Evolutionary conservation across 1,140 invertebrate species (phyloP), one percentile per base, ranked within the genome.

Genomic region (Cardiocondyla obscurior): DNA sequence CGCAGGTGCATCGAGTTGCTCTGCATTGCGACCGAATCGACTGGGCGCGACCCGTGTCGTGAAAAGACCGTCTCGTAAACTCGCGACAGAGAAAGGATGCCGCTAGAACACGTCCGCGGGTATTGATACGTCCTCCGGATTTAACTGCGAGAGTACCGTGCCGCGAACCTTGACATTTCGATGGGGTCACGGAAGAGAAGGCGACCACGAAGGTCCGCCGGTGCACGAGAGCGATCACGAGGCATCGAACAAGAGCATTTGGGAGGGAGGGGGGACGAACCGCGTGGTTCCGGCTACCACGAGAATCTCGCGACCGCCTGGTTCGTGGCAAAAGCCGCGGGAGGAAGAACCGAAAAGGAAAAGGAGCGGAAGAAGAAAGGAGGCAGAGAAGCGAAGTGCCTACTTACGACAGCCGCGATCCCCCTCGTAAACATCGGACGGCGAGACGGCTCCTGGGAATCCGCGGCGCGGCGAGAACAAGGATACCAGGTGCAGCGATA

Each of bases 401-500:
- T 88, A 88, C 87, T 88, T 83, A 88, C 87, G 86, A 88, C 83
- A 70, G 81, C 73, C 84, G 39, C 79, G 87, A 88, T 88, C 83
- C 81, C 81, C 74, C 86, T 88, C 87, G 87, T 88, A 88, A 88
- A 88, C 87, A 88, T 88, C 83, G 86, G 86, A 87, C 58, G 82
- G 49, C 72, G 28, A 28, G 72, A 79, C 76, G 76, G 64, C 87
- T 85, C 87, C 87, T 88, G 87, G 87, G 86, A 88, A 88, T 85
- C 84, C 74, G 87, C 72, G 36, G 36, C 53, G 72, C 86, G 74
- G 81, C 72, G 62, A 72, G 83, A 88, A 83, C 84, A 87, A 87
- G 85, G 87, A 87, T 88, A 88, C 85, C 87, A 87, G 87, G 87
- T 87, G 86, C 83, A 81, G 86, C 74, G 69, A 64, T 64, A 82